phyloP scores from a whole-genome alignment of 2,113 vertebrate species.

The Hippocampus zosterae region DNA sequence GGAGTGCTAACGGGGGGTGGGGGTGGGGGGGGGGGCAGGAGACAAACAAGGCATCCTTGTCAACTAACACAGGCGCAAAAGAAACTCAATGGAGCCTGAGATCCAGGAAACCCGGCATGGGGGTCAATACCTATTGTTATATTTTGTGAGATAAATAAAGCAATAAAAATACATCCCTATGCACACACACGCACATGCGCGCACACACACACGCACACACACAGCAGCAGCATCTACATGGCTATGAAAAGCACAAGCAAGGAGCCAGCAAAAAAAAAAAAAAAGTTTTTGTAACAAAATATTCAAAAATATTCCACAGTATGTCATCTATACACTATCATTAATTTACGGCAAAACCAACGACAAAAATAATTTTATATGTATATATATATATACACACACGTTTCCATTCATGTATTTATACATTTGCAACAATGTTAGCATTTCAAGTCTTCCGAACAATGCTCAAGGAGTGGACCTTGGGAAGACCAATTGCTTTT shows the following conservation, averaged over 20 bases:
- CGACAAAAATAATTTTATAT: constrained; percentile 42
- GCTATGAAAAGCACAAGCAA: not conserved
- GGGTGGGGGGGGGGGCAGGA: too few relatives aligned
- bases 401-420: constrained; percentile 47
- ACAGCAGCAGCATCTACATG: not conserved
- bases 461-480: constrained; percentile 32
- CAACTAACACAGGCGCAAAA: not conserved
- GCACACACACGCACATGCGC: too few relatives aligned
- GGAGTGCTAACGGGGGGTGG: not conserved
- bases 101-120: not conserved
- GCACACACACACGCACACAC: constrained; percentile 6
- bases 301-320: constrained; percentile 35
- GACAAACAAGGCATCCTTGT: not conserved
- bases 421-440: constrained; percentile 67
- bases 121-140: constrained; percentile 19
- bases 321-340: constrained; percentile 63
- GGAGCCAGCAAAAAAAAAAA: not conserved
- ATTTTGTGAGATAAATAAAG: not conserved
- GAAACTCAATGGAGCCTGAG: not conserved
- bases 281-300: not conserved
- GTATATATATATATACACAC: constrained; percentile 55
- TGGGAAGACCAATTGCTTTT: constrained; percentile 20
- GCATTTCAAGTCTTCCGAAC: constrained; percentile 67
- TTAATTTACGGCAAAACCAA: constrained; percentile 65
- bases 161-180: constrained; percentile 8